Percentiles rank a stretch among this genome's conserved stretches.
phyloP scores from a whole-genome alignment of 2,113 vertebrate genomes.

The Prinia subflava region DNA sequence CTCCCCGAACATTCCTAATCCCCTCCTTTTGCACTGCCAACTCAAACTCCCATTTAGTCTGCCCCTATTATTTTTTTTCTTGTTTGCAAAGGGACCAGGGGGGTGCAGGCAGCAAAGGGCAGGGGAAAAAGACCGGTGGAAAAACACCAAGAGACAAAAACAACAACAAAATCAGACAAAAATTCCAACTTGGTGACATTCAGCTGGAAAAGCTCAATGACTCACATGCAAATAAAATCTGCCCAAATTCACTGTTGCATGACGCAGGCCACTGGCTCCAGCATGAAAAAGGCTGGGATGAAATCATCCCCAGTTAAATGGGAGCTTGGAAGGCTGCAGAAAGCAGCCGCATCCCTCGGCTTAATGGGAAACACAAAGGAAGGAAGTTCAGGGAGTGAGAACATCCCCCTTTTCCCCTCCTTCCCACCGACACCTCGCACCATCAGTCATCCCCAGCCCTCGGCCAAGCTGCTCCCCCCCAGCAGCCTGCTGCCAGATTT shows the following conservation, averaged over 20 bases:
- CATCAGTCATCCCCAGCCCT: neutral
- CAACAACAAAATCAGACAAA: conserved; percentile 77
- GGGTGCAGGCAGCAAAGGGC: neutral
- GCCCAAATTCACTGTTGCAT: conserved; percentile 67
- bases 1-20: conserved; percentile 62
- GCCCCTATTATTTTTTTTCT: conserved; percentile 48
- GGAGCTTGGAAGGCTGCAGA: conserved; percentile 63
- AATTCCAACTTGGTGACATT: conserved; percentile 82
- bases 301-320: conserved; percentile 70
- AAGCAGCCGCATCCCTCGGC: conserved; percentile 19
- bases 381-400: conserved; percentile 41
- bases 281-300: conserved; percentile 66
- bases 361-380: conserved; percentile 61
- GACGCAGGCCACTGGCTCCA: conserved; percentile 71
- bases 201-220: conserved; percentile 78
- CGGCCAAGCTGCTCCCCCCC: neutral
- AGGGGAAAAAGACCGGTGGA: conserved; percentile 61
- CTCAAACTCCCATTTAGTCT: conserved; percentile 65
- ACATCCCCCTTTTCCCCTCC: conserved; percentile 24
- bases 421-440: neutral
- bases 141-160: conserved; percentile 77
- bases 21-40: conserved; percentile 62
- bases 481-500: neutral
- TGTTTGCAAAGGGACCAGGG: rapidly evolving
- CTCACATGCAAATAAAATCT: conserved; percentile 79